Evolutionary conservation across 2,113 vertebrate species (phyloP), one percentile per base, ranked within the genome.

Genomic region (Neopipo cinnamomea): DNA sequence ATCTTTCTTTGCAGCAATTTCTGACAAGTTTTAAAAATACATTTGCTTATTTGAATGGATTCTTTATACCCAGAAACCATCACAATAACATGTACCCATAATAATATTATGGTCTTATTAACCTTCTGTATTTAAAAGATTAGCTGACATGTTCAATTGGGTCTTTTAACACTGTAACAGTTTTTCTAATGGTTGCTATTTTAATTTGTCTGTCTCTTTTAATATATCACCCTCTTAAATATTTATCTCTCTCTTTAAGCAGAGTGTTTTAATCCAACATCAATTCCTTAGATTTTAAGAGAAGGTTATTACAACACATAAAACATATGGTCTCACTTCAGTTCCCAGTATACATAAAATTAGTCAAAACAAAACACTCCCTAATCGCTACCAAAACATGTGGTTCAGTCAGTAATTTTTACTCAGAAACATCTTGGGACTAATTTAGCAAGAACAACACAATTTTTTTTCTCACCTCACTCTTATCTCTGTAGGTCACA

Each of bases 371-470:
- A 94, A 90, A 90, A 41, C 55, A 75, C 65, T 84, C 59, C 47
- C 14, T 90, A 93, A 92, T 84, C 20, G 8, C 78, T 89, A 89
- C 39, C 15, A 87, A 96, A 96, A 91, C 25, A 85, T 83, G 76
- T 94, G 88, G 49, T 94, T 97, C 65, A 37, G 44, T 63, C 82
- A 90, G 86, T 91, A 97, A 78, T 78, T 96, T 97, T 95, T 95
- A 33, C 88, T 94, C 88, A 88, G 94, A 87, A 96, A 55, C 79
- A 72, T 74, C 82, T 76, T 92, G 59, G 80, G 89, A 94, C 52
- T 96, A 95, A 96, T 96, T 95, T 93, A 96, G 56, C 50, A 71
- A 35, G 74, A 97, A 56, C 55, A 93, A 93, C 42, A 16, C 17
- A 21, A 50, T 49, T 55, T 81, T 93, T 95, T 92, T 78, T 63